Conservation (phyloP, 2,888 invertebrate genomes). For the Phymatocera aterrima region DNA sequence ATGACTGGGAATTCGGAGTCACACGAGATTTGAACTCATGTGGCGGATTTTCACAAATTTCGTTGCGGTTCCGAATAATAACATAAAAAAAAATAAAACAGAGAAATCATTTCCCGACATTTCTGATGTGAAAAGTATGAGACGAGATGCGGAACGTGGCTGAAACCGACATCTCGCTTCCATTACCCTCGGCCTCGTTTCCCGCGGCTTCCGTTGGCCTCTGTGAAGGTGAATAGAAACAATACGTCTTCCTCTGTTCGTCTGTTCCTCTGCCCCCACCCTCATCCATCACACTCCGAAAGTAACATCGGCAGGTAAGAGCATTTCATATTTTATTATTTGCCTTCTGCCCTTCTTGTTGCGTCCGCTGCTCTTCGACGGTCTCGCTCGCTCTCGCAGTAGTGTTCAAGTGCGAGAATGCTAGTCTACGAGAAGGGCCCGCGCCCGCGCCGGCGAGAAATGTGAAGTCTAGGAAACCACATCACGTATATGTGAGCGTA, state of each 20-base stretch:
- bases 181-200: slow-evolving; percentile 60
- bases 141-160: slow-evolving; percentile 58
- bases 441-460: background rate
- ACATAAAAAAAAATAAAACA: too few relatives aligned
- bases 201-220: background rate
- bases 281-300: slow-evolving; percentile 61
- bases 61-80: too few relatives aligned
- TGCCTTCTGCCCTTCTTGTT: slow-evolving; percentile 47
- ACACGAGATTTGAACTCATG: background rate
- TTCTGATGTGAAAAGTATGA: background rate
- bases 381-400: background rate
- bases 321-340: slow-evolving; percentile 62
- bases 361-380: background rate
- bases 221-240: slow-evolving; percentile 59
- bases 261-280: slow-evolving; percentile 48
- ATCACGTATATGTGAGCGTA: slow-evolving; percentile 25
- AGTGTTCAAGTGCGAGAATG: slow-evolving; percentile 12
- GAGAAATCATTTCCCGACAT: too few relatives aligned
- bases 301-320: slow-evolving; percentile 60
- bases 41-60: background rate
- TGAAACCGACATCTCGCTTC: slow-evolving; percentile 65
- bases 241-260: slow-evolving; percentile 62
- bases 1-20: too few relatives aligned
- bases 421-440: slow-evolving; percentile 1
- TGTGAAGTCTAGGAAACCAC: slow-evolving; percentile 26